Evolutionary conservation across 2,113 vertebrate species (phyloP).

Genomic region (Capreolus pygargus): DNA sequence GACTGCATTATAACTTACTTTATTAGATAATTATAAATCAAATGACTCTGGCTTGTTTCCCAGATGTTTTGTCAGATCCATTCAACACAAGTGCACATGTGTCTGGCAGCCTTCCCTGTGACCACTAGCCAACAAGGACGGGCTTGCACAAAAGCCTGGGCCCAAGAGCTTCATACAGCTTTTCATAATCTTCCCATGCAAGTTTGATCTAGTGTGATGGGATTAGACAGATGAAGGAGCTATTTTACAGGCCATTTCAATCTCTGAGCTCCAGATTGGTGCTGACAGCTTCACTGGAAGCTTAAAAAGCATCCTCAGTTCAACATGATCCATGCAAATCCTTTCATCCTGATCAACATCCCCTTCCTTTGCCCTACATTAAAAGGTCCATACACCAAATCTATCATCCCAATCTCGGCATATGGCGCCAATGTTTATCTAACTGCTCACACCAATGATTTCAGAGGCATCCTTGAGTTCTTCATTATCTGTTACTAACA

Average conservation of each 20-base stretch:
- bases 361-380: no score
- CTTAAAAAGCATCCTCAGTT: not conserved
- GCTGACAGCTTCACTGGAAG: not conserved
- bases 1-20: not conserved
- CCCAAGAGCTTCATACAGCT: conserved; percentile 78
- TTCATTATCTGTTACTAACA: not conserved
- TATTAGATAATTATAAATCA: not conserved
- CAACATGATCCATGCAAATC: not conserved
- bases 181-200: not conserved
- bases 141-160: conserved; percentile 84
- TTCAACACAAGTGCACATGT: conserved; percentile 78
- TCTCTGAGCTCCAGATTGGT: not conserved
- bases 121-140: conserved; percentile 79
- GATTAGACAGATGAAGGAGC: not conserved
- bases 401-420: not conserved
- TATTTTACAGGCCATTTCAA: not conserved
- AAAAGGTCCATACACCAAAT: not conserved
- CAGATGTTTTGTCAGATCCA: conserved; percentile 80
- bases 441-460: not conserved
- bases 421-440: not conserved
- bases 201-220: not conserved
- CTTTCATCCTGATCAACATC: not conserved
- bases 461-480: not conserved
- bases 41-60: not conserved
- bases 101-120: conserved; percentile 79